Evolutionary conservation across 1,140 invertebrate genomes (phyloP).

Genomic region (Babylonia areolata): DNA sequence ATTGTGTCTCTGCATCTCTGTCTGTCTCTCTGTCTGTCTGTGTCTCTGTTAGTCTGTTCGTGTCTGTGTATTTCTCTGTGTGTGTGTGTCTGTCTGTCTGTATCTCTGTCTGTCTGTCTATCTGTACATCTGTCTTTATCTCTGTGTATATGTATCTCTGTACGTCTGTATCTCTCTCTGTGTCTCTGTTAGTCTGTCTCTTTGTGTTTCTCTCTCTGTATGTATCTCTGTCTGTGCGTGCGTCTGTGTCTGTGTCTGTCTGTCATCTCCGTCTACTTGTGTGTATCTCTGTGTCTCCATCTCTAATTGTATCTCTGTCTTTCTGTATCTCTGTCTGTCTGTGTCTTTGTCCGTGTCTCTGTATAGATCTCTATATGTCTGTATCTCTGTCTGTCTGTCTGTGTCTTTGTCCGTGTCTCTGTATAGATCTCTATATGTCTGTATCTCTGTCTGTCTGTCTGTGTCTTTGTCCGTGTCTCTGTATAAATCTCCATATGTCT

Average conservation of each 20-base stretch:
- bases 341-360: background rate
- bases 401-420: background rate
- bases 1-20: background rate
- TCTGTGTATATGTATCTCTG: background rate
- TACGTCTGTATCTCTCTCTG: background rate
- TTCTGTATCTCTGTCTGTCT: background rate
- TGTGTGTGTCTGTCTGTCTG: no score
- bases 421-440: no score
- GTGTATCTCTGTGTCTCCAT: no score
- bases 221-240: no score
- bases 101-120: no score
- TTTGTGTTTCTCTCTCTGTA: background rate
- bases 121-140: no score
- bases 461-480: background rate
- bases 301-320: no score
- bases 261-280: no score
- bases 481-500: no score
- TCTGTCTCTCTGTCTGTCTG: no score
- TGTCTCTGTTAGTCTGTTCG: background rate
- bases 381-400: background rate
- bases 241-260: background rate
- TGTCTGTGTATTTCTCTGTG: no score
- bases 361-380: background rate
- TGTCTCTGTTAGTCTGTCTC: no score
- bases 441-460: background rate